Evolutionary conservation across 1,140 invertebrate species (phyloP), one percentile per base, ranked within the genome.

Genomic region (Formica selysi): DNA sequence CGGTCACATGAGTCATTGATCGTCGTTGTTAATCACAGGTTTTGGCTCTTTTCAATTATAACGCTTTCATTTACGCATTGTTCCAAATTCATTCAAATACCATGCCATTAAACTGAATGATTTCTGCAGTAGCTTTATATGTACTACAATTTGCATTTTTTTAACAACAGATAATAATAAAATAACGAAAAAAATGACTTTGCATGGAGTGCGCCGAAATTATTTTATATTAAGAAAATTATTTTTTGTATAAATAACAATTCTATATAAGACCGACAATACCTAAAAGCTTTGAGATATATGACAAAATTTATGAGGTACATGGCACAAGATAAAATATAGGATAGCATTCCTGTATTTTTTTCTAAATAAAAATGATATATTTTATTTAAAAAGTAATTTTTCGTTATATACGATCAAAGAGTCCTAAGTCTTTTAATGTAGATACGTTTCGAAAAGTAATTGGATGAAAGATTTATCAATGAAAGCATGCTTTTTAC

Each of bases 11-110:
- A 68, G 13, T 74, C 61, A 84, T 89, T 70, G 38, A 59, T 64
- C 59, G 36, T 62, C 64, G 79, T 76, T 76, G 89, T 90, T 90
- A 89, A 87, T 90, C 86, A 87, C 79, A 87, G 87, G 36, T 36
- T 11, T 26, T 51, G 22, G 57, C 61, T 71, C 38, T 68, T 54
- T 29, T 48, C 70, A 87, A 87, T 87, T 87, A 83, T 85, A 68
- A 29, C 54, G 16, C 11, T 51, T 78, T 87, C 67, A 87, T 51
- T 89, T 83, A 89, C 65, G 51, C 29, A 54, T 54, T 70, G 44
- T 84, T 64, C 26, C 44, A 26, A 81, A 44, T 22, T 36, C 68
- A 59, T 62, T 83, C 59, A 64, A 81, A 73, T 22, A 3, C 8
- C 32, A 54, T 10, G 3, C 16, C 3, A 59, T 57, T 36, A 79